Evolutionary conservation across 2,113 vertebrate genomes (phyloP).

Genomic region (Calyptommatus sinebrachiatus): DNA sequence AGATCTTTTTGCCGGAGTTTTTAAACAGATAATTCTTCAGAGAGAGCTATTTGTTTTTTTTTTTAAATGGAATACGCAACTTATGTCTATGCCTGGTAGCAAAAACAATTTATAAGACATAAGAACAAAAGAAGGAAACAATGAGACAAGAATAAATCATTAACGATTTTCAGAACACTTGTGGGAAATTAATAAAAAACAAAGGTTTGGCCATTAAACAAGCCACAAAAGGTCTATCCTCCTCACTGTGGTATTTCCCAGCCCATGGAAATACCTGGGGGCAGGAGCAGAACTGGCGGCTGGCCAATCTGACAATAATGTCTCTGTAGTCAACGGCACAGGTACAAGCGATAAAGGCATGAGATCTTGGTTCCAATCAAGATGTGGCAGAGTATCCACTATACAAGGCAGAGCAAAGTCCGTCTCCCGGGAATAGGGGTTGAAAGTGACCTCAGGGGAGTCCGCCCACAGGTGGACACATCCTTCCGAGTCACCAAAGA

Average conservation of each 20-base stretch:
- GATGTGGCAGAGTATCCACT: conserved; percentile 88
- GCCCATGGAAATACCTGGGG: conserved; percentile 77
- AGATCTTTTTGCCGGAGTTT: not conserved
- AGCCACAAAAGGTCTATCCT: not conserved
- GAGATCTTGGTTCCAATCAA: conserved; percentile 96
- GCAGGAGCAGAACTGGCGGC: conserved; percentile 78
- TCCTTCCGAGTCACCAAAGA: conserved; percentile 94
- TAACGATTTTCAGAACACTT: not conserved
- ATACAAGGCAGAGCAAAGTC: conserved; percentile 93
- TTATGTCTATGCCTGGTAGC: too few relatives aligned
- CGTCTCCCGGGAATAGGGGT: conserved; percentile 91
- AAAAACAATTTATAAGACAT: not conserved
- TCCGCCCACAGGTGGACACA: conserved; percentile 95
- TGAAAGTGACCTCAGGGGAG: conserved; percentile 87
- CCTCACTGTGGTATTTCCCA: not conserved
- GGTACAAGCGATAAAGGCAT: conserved; percentile 92
- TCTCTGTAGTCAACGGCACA: conserved; percentile 86
- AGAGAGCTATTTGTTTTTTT: not conserved
- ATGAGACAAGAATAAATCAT: not conserved
- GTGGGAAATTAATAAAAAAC: not conserved
- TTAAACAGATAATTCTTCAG: not conserved
- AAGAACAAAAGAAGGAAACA: not conserved
- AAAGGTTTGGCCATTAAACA: not conserved
- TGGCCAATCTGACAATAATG: conserved; percentile 90
- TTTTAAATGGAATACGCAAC: not conserved